Evolutionary conservation across 2,113 vertebrate genomes (phyloP), one percentile per base, ranked within the genome.

Genomic region (Stictonetta naevosa): DNA sequence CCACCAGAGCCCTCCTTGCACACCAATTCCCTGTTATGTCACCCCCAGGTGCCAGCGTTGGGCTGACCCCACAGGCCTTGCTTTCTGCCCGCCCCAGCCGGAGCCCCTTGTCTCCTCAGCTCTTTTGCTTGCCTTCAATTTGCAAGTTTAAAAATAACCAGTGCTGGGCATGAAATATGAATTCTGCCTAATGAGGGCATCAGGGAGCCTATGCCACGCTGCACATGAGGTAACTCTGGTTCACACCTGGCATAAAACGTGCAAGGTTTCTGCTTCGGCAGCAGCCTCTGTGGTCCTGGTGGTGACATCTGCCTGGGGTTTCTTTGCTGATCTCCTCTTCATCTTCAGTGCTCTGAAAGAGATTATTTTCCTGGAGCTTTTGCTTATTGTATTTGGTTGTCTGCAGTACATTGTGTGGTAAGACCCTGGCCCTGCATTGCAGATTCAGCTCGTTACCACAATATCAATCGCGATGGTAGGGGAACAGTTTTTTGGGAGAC

Each of bases 381-480:
- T 40, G 26, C 19, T 13, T 26, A 4, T 28, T 83, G 38, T 11
- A 34, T 25, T 38, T 18, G 42, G 17, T 3, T 4, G 26, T 33
- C 38, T 40, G 53, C 9, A 31, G 53, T 10, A 56, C 16, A 15
- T 18, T 2, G 3, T 7, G 3, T 0, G 0, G 20, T 20, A 10
- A 33, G 46, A 46, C 0, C 2, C 33, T 56, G 56, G 18, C 40
- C 55, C 36, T 79, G 42, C n/a, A 75, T 58, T 0, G 0, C n/a
- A 74, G 29, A 6, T 60, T 40, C 29, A 60, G n/a, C 11, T 1
- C 0, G 0, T 72, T 59, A 4, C n/a, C 55, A 33, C 1, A 2
- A 4, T 40, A 12, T 72, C 20, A 31, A n/a, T 31, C n/a, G 40
- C 44, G 40, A 10, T 0, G 53, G n/a, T 2, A 44, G 59, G 33